These are phyloP conservation scores for Hemithea aestivaria DNA, from an alignment of 2,888 invertebrate species.

Conservation along the genomic window DNA sequence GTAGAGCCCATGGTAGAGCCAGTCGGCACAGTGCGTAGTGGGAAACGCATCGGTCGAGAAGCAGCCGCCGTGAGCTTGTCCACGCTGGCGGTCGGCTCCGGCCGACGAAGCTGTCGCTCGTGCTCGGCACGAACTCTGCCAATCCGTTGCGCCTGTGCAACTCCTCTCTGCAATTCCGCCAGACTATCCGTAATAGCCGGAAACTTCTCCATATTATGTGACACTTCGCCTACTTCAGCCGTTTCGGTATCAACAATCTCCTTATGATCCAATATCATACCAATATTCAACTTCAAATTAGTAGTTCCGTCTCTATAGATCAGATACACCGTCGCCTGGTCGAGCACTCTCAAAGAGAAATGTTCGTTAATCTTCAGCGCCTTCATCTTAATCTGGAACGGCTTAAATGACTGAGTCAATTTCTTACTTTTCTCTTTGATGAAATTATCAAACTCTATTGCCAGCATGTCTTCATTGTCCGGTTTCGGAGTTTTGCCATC, in stretches of 20 bases:
- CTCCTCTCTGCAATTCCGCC: conserved; percentile 51
- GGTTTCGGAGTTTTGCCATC: conserved; percentile 32
- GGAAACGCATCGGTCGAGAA: conserved; percentile 43
- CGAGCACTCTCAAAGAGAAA: conserved; percentile 62
- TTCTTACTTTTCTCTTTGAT: conserved; percentile 67
- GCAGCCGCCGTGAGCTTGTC: conserved; percentile 45
- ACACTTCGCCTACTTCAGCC: conserved; percentile 53
- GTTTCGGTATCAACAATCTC: conserved; percentile 69
- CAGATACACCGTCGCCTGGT: conserved; percentile 63
- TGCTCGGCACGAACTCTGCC: conserved; percentile 47
- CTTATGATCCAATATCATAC: conserved; percentile 73
- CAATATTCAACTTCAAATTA: conserved; percentile 63
- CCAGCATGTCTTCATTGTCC: conserved; percentile 66
- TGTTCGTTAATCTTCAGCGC: conserved; percentile 68
- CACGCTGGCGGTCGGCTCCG: conserved; percentile 38
- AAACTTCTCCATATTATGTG: conserved; percentile 41
- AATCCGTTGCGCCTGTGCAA: conserved; percentile 49
- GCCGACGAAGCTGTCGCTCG: conserved; percentile 42
- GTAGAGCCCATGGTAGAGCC: conserved; percentile 7
- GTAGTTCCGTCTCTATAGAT: conserved; percentile 60
- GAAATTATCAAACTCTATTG: conserved; percentile 67
- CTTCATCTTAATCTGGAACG: conserved; percentile 70
- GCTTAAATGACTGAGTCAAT: conserved; percentile 57
- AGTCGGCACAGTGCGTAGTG: conserved; percentile 31
- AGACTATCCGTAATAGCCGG: conserved; percentile 59